A percentile compares a stretch with the other conserved stretches of the same genome.
These are phyloP conservation scores for Dryomyza anilis DNA, from an alignment of 2,888 invertebrate genomes.

Conservation along the genomic window DNA sequence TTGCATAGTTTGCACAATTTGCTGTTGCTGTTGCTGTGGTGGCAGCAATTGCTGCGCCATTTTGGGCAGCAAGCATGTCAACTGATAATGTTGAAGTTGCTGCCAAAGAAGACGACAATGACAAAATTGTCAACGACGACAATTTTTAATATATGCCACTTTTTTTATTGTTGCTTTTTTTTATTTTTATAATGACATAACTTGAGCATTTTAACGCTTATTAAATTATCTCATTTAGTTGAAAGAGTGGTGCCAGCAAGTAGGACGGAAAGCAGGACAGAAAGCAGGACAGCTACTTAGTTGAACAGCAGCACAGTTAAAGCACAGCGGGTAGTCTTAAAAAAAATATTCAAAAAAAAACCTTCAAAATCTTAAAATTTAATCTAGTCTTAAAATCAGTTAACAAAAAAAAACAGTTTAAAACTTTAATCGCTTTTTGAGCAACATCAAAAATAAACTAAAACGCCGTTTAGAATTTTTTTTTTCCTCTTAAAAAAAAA, in stretches of 20 bases:
- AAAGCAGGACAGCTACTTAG: background rate
- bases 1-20: too few relatives aligned
- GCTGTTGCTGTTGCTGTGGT: background rate
- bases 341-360: too few relatives aligned
- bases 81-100: background rate
- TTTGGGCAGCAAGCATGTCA: too few relatives aligned
- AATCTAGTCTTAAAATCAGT: too few relatives aligned
- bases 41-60: background rate
- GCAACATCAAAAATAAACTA: too few relatives aligned
- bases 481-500: too few relatives aligned
- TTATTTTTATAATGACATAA: constrained; percentile 58
- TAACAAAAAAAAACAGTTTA: too few relatives aligned
- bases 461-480: too few relatives aligned
- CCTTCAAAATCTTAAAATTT: too few relatives aligned
- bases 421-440: too few relatives aligned
- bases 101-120: too few relatives aligned
- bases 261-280: background rate
- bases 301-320: background rate
- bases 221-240: constrained; percentile 59
- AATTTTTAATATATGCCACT: constrained; percentile 3
- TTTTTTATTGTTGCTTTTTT: background rate
- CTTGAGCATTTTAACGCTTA: constrained; percentile 60
- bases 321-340: too few relatives aligned
- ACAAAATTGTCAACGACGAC: background rate
- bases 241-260: background rate